Percentiles rank a stretch among this genome's conserved stretches.
These are phyloP conservation scores for Melanostigma gelatinosum DNA, from an alignment of 2,113 vertebrate species.

Conservation along the genomic window DNA sequence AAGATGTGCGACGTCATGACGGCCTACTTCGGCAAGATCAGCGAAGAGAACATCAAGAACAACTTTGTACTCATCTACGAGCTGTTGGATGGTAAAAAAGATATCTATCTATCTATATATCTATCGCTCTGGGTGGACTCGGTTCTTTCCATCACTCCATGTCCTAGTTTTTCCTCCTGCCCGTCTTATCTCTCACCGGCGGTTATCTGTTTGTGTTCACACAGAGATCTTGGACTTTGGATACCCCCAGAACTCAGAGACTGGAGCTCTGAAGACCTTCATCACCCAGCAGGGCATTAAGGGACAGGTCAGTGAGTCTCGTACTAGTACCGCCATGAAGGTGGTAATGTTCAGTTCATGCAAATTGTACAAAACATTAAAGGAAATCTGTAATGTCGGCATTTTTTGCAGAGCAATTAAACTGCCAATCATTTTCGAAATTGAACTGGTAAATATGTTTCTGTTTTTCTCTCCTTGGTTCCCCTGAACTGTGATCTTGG, in stretches of 20 bases:
- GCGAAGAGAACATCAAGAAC: slow-evolving; percentile 99
- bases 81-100: slow-evolving; percentile 90
- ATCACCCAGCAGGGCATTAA: slow-evolving; percentile 99
- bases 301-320: slow-evolving; percentile 88
- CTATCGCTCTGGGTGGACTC: too few species aligned
- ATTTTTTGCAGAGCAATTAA: neutral
- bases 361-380: neutral
- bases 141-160: neutral
- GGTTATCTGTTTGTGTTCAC: slow-evolving; percentile 42
- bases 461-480: neutral
- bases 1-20: slow-evolving; percentile 99
- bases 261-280: slow-evolving; percentile 98
- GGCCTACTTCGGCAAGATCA: slow-evolving; percentile 99
- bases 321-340: neutral
- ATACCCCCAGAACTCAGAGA: slow-evolving; percentile 99
- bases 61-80: slow-evolving; percentile 99
- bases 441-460: neutral
- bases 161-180: neutral
- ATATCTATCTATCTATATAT: too few species aligned
- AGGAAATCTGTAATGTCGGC: neutral
- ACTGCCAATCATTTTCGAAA: neutral
- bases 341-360: neutral
- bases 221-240: slow-evolving; percentile 99
- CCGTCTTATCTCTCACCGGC: slow-evolving; percentile 29
- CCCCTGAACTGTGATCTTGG: slow-evolving; percentile 20